A percentile compares a stretch with the other conserved stretches of the same genome.
These are phyloP conservation scores for Gryllus bimaculatus DNA, from an alignment of 1,140 invertebrate species.

Conservation along the genomic window DNA sequence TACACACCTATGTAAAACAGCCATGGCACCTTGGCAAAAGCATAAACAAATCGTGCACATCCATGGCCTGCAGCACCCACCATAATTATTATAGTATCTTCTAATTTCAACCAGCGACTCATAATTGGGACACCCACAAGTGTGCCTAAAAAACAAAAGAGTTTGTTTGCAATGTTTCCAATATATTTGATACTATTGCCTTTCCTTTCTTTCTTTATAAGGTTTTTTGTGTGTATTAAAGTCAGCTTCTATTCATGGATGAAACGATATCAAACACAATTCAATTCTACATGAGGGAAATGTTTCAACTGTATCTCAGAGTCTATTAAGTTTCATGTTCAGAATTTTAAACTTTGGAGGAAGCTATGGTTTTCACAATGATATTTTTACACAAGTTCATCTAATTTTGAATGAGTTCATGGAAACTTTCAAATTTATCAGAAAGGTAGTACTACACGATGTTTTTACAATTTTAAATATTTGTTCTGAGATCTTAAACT, in stretches of 20 bases:
- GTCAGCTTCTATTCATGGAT: too few species aligned
- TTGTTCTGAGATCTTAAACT: too few species aligned
- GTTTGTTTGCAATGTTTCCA: not conserved
- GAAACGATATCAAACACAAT: too few species aligned
- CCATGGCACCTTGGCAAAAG: slow-evolving; percentile 38
- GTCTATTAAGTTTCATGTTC: not conserved
- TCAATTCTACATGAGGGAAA: too few species aligned
- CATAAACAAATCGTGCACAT: slow-evolving; percentile 54
- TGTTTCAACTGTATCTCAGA: too few species aligned
- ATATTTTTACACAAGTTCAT: not conserved
- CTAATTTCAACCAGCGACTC: slow-evolving; percentile 50
- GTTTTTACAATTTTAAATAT: too few species aligned
- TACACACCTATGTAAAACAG: slow-evolving; percentile 52
- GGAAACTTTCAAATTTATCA: too few species aligned
- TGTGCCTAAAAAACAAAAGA: slow-evolving; percentile 37
- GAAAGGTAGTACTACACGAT: too few species aligned
- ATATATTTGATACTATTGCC: not conserved
- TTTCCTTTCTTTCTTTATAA: not conserved
- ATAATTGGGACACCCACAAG: slow-evolving; percentile 56
- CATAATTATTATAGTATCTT: slow-evolving; percentile 60
- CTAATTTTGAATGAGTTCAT: not conserved
- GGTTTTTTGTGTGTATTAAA: too few species aligned
- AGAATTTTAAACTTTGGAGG: not conserved
- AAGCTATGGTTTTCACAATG: not conserved
- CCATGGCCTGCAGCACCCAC: slow-evolving; percentile 56